Base-by-base conservation (phyloP, 2,113 vertebrate species). In the Dermatemys mawii region DNA sequence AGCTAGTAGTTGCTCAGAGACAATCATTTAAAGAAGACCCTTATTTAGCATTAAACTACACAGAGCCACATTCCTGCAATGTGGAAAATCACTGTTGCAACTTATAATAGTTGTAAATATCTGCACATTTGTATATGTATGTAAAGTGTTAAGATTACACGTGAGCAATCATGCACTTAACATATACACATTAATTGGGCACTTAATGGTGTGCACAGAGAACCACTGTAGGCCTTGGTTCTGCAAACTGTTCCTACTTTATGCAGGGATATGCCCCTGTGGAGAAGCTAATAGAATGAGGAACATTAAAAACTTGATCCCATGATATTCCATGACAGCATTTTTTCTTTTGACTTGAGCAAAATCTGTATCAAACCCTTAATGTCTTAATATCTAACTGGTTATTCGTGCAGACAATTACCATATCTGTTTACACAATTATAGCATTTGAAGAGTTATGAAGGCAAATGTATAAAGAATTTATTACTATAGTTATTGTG, bases 341-440 rank as follows among this genome's bases (percentile, higher is more conserved):
- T 50, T 84, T 55, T 67, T 27, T 21, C 3, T 70, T 55, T 11
- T 38, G 2, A 80, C 84, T 48, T 55, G 4, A 85, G 38, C 51
- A 29, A 3, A 32, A 85, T 4, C 2, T 48, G 13, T 1, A 22
- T 24, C 38, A 87, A 60, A 79, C 84, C 10, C 12, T 89, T 81
- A 35, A 0, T 13, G 10, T 89, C 24, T 3, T 60, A 17, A 48
- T 0, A 0, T 8, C 44, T 26, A n/a, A 55, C 10, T 1, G 0
- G 14, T 27, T 22, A 44, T 53, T 78, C 63, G 10, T 51, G 3
- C 21, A 81, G 7, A 32, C 8, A 55, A 11, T 85, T 80, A 48
- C 3, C 22, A 1, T 21, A 22, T 49, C 0, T 0, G 7, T 27
- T 83, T 79, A 55, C 21, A 13, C 24, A 48, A 80, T 3, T 11